These are phyloP conservation scores for Crocodylus rhombifer DNA, from an alignment of 2,797 vertebrate species.

Conservation along the genomic window DNA sequence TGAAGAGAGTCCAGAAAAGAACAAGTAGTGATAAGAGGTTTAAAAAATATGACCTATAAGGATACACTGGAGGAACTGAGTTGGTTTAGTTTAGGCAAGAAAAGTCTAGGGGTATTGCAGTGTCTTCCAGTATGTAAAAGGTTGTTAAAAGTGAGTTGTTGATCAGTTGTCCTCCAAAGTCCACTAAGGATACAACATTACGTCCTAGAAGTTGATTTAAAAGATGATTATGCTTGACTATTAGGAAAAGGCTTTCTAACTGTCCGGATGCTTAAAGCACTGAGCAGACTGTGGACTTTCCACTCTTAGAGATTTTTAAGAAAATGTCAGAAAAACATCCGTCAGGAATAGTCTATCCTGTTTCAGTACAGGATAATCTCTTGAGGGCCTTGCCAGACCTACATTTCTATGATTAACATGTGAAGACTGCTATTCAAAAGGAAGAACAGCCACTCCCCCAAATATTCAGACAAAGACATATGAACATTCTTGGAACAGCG, in stretches of 20 bases:
- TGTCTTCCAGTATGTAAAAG: background rate
- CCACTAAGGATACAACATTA: fast-evolving
- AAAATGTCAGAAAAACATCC: too few species aligned
- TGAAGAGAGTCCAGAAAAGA: background rate
- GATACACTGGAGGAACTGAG: too few species aligned
- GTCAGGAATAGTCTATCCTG: background rate
- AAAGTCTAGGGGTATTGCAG: background rate
- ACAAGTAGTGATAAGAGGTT: background rate
- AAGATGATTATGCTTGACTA: background rate
- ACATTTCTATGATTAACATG: background rate
- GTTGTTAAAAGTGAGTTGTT: background rate
- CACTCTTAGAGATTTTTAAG: too few species aligned
- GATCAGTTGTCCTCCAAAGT: background rate
- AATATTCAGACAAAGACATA: background rate
- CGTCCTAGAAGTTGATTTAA: background rate
- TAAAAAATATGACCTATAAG: too few species aligned
- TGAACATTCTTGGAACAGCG: slow-evolving; percentile 22
- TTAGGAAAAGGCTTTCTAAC: background rate
- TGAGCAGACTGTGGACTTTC: too few species aligned
- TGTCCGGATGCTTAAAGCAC: background rate
- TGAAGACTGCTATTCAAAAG: background rate
- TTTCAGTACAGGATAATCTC: background rate
- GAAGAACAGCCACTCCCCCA: slow-evolving; percentile 12
- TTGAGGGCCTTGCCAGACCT: background rate
- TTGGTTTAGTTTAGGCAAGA: background rate